Base-by-base conservation (phyloP, 2,888 invertebrate species). In the Gastracanthus pulcherrimus region DNA sequence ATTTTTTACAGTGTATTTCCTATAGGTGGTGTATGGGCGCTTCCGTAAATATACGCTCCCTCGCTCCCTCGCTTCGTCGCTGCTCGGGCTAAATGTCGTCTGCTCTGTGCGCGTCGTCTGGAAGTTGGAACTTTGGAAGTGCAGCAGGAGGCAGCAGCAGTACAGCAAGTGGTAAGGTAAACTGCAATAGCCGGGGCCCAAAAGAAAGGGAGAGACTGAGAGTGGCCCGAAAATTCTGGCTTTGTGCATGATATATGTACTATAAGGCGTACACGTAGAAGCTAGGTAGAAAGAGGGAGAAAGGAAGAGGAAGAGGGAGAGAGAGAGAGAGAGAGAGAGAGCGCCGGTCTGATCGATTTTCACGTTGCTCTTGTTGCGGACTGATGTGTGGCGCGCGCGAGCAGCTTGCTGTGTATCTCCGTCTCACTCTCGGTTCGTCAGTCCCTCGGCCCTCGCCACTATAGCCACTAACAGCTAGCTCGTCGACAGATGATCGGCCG, bases 61-160 rank as follows among this genome's bases (percentile, higher is more conserved):
- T 41, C 41, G 41, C 11, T 45, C 13, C 45, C 7, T 41, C 41
- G 3, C 7, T 19, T 19, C 51, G 23, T 23, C 51, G 51, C 51
- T 51, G 23, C 23, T 48, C 9, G n/a, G 11, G 55, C 55, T 23
- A 26, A 89, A 90, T 90, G 90, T 90, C 90, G 90, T 90, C 90
- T 89, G 89, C 90, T 89, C 16, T 36, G 88, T 86, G 86, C 89
- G 89, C 89, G 89, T 90, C 89, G 90, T 89, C 87, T 86, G 87
- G 86, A 88, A 13, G 16, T n/a, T 45, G 7, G 2, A 48, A 48
- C 19, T 48, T n/a, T n/a, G n/a, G n/a, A n/a, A n/a, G n/a, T n/a
- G n/a, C n/a, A n/a, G 13, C 13, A 38, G 1, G 16, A 6, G 19
- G 19, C 19, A 7, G 1, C 48, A 51, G 48, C 48, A 48, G 48